phyloP scores from a whole-genome alignment of 2,113 vertebrate genomes.

The Chaetodon trifascialis region DNA sequence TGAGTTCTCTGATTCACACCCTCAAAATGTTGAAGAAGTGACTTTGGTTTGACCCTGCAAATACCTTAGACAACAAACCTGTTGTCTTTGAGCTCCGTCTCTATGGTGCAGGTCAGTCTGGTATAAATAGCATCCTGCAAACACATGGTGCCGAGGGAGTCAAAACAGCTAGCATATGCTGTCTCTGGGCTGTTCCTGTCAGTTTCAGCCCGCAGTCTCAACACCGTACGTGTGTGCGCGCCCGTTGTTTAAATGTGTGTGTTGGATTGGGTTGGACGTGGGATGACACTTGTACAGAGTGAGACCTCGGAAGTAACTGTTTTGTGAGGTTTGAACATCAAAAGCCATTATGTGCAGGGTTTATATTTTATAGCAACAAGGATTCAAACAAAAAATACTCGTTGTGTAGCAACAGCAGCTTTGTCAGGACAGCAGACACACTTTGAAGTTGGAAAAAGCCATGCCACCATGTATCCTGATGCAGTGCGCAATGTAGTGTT shows the following conservation, averaged over 20 bases:
- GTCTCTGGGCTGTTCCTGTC: slow-evolving; percentile 63
- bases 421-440: not conserved
- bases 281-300: slow-evolving; percentile 8
- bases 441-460: not conserved
- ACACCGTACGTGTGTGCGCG: slow-evolving; percentile 4
- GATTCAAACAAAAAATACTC: slow-evolving; percentile 1
- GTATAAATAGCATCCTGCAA: slow-evolving; percentile 73
- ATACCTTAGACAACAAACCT: slow-evolving; percentile 38
- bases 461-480: not conserved
- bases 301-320: not conserved
- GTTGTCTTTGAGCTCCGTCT: slow-evolving; percentile 56
- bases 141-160: slow-evolving; percentile 68
- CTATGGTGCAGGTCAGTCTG: slow-evolving; percentile 42
- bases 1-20: slow-evolving; percentile 17
- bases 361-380: slow-evolving; percentile 8
- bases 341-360: not conserved
- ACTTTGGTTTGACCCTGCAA: slow-evolving; percentile 20
- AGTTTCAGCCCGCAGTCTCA: slow-evolving; percentile 50
- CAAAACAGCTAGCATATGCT: slow-evolving; percentile 59
- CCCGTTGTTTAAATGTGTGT: not conserved
- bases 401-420: slow-evolving; percentile 5
- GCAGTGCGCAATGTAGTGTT: not conserved
- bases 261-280: not conserved
- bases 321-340: not conserved
- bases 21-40: slow-evolving; percentile 3